phyloP scores from a whole-genome alignment of 2,797 vertebrate genomes.

The Thamnophis elegans region DNA sequence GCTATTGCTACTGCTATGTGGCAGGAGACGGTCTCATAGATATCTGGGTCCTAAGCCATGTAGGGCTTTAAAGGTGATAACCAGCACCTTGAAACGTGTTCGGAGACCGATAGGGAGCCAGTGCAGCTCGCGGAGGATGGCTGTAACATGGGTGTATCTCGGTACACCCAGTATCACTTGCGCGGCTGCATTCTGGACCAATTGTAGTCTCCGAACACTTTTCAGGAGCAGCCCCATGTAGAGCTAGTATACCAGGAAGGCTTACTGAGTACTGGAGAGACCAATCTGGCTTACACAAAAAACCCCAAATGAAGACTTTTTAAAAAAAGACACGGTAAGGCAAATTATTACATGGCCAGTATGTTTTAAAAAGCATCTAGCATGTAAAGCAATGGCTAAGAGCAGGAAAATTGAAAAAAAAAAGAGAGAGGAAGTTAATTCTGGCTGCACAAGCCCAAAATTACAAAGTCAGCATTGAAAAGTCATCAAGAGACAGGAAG shows the following conservation, averaged over 20 bases:
- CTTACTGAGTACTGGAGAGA: neutral
- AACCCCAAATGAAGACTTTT: neutral
- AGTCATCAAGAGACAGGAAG: neutral
- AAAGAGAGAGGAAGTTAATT: neutral
- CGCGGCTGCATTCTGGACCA: too few relatives aligned
- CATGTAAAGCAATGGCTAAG: neutral
- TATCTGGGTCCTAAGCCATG: too few relatives aligned
- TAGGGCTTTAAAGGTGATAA: too few relatives aligned
- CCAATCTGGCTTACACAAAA: neutral
- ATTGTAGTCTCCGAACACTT: too few relatives aligned
- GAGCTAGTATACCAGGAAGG: neutral
- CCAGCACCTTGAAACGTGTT: too few relatives aligned
- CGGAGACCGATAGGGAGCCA: too few relatives aligned
- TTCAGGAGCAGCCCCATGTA: too few relatives aligned
- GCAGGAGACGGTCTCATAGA: too few relatives aligned
- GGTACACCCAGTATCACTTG: too few relatives aligned
- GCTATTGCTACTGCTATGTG: too few relatives aligned
- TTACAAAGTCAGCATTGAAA: neutral
- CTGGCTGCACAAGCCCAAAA: neutral
- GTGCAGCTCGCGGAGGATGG: too few relatives aligned
- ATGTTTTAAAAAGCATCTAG: neutral
- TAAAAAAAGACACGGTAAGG: neutral
- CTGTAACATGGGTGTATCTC: too few relatives aligned
- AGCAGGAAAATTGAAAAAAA: neutral
- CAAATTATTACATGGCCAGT: neutral